Evolutionary conservation across 92 coral and sea anemone genomes (phyloP).

Genomic region (Paramuricea clavata): DNA sequence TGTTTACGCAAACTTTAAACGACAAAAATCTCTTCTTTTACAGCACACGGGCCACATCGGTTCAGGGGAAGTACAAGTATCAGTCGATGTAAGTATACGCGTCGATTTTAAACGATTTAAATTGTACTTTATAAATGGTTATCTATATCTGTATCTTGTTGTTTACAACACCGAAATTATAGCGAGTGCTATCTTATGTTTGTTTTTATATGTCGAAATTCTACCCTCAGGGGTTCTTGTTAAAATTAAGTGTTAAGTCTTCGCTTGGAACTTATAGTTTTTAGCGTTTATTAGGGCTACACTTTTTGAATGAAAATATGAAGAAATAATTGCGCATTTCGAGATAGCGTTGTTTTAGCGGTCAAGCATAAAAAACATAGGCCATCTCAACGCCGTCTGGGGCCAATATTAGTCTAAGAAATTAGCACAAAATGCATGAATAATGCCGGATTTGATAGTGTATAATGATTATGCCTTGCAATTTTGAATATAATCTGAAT

Average conservation of each 20-base stretch:
- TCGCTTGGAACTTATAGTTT: background rate
- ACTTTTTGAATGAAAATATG: background rate
- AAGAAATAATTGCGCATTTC: background rate
- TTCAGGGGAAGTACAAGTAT: slow-evolving; percentile 44
- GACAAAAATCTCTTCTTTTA: background rate
- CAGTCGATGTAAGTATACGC: slow-evolving; percentile 39
- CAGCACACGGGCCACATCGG: slow-evolving; percentile 55
- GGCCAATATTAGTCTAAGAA: slow-evolving; percentile 12
- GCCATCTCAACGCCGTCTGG: background rate
- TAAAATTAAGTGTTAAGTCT: background rate
- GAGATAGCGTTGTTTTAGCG: slow-evolving; percentile 2
- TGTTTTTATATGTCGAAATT: background rate
- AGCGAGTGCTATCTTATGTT: background rate
- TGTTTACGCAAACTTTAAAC: background rate
- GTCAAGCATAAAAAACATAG: background rate
- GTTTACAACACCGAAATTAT: background rate
- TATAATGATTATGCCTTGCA: background rate
- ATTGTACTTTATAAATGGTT: background rate
- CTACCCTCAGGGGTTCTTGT: background rate
- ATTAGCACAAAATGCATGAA: slow-evolving; percentile 20
- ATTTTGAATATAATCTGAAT: background rate
- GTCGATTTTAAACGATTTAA: background rate
- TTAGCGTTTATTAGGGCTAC: background rate
- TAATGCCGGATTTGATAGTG: background rate
- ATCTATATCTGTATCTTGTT: background rate